A percentile compares a stretch with the other conserved stretches of the same genome.
Conservation (phyloP, 2,113 vertebrate species). For the Spea bombifrons region DNA sequence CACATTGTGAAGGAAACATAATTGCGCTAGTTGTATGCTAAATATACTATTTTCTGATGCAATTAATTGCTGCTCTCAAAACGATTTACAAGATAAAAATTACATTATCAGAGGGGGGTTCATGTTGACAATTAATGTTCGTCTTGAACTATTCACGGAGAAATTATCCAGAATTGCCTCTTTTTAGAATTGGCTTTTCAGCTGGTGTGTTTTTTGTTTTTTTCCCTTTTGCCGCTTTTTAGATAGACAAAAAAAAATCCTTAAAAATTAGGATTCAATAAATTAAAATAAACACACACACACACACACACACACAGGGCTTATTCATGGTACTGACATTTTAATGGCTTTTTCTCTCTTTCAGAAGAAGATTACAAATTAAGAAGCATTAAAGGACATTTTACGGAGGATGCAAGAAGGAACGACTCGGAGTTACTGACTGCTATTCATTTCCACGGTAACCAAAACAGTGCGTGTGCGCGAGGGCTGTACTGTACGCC, state of each 20-base stretch:
- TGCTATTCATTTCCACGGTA: slow-evolving; percentile 77
- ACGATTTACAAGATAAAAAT: slow-evolving; percentile 37
- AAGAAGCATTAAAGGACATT: slow-evolving; percentile 74
- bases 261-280: slow-evolving; percentile 54
- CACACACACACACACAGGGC: slow-evolving; percentile 52
- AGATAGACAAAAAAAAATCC: slow-evolving; percentile 53
- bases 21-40: slow-evolving; percentile 28
- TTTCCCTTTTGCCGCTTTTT: neutral
- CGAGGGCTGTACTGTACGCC: slow-evolving; percentile 61
- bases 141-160: slow-evolving; percentile 10
- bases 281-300: slow-evolving; percentile 52
- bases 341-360: slow-evolving; percentile 67
- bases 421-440: slow-evolving; percentile 43
- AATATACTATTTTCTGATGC: slow-evolving; percentile 37
- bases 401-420: slow-evolving; percentile 67
- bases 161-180: slow-evolving; percentile 33
- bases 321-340: slow-evolving; percentile 70
- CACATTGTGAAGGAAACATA: neutral
- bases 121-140: slow-evolving; percentile 39
- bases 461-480: slow-evolving; percentile 60
- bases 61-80: slow-evolving; percentile 32
- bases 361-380: slow-evolving; percentile 77
- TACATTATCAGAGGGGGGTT: slow-evolving; percentile 17
- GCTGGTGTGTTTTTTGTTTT: slow-evolving; percentile 22
- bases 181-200: slow-evolving; percentile 30